Percentiles rank a stretch among this genome's conserved stretches.
Evolutionary conservation across 2,113 vertebrate genomes (phyloP).

Genomic region (Brachyistius frenatus): DNA sequence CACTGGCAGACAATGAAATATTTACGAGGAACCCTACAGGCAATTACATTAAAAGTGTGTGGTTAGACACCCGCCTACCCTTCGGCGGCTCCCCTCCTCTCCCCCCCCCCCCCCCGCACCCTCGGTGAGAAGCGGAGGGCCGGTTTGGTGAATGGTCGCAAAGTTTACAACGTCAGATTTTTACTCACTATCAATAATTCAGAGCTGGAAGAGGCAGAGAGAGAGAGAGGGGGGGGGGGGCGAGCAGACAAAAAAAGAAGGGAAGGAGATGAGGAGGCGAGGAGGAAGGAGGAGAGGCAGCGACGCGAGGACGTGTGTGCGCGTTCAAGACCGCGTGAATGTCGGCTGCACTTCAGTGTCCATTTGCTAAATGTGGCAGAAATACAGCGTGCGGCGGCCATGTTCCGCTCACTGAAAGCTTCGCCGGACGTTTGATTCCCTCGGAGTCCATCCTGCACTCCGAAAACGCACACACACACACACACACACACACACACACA

Average conservation of each 20-base stretch:
- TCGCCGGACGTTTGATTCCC: slow-evolving; percentile 53
- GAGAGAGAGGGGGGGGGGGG: slow-evolving; percentile 4
- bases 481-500: slow-evolving; percentile 2
- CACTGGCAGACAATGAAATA: slow-evolving; percentile 94
- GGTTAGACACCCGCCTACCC: slow-evolving; percentile 91
- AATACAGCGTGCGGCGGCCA: slow-evolving; percentile 69
- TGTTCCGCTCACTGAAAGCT: slow-evolving; percentile 73
- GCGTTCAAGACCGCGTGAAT: slow-evolving; percentile 14
- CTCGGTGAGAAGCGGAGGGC: slow-evolving; percentile 86
- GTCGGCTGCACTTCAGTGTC: slow-evolving; percentile 69
- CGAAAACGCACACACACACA: neutral
- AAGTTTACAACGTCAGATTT: slow-evolving; percentile 93
- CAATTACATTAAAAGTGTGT: slow-evolving; percentile 94
- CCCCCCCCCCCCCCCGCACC: slow-evolving; percentile 3
- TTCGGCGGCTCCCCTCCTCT: slow-evolving; percentile 75
- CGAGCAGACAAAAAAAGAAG: neutral
- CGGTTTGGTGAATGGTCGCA: slow-evolving; percentile 92
- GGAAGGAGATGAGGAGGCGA: slow-evolving; percentile 39
- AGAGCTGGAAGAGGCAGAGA: slow-evolving; percentile 69
- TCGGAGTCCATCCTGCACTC: slow-evolving; percentile 56
- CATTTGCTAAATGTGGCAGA: slow-evolving; percentile 85
- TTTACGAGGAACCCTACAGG: slow-evolving; percentile 92
- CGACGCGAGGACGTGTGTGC: slow-evolving; percentile 3
- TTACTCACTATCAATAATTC: slow-evolving; percentile 94
- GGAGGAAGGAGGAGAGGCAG: slow-evolving; percentile 46